Evolutionary conservation across 2,888 invertebrate species (phyloP).

Genomic region (Choristoneura rosaceana): DNA sequence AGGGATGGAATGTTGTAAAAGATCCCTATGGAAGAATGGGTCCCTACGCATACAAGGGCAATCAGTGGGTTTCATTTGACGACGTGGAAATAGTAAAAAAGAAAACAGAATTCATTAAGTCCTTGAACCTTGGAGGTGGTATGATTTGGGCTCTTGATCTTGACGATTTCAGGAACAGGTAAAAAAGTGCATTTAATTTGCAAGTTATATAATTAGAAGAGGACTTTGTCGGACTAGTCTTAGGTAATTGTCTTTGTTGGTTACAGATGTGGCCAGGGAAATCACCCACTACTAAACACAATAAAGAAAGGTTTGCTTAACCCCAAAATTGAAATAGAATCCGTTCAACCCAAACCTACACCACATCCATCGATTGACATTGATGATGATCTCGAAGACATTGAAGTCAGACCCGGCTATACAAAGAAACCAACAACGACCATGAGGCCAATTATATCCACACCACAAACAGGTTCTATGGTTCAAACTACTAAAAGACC

Average conservation of each 20-base stretch:
- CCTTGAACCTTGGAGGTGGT: slow-evolving; percentile 92
- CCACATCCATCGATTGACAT: slow-evolving; percentile 61
- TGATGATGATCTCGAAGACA: slow-evolving; percentile 75
- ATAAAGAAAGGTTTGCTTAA: slow-evolving; percentile 90
- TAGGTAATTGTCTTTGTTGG: not conserved
- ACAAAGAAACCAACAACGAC: slow-evolving; percentile 51
- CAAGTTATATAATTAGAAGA: not conserved
- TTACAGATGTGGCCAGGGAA: slow-evolving; percentile 90
- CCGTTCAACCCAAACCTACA: slow-evolving; percentile 48
- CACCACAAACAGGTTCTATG: slow-evolving; percentile 53
- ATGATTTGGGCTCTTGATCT: slow-evolving; percentile 97
- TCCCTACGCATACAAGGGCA: slow-evolving; percentile 94
- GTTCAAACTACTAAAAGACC: slow-evolving; percentile 61
- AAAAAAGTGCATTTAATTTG: slow-evolving; percentile 26
- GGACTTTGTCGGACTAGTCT: not conserved
- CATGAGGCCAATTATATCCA: slow-evolving; percentile 48
- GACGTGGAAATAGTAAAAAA: slow-evolving; percentile 91
- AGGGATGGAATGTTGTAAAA: slow-evolving; percentile 92
- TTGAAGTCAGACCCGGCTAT: slow-evolving; percentile 69
- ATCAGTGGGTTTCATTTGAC: slow-evolving; percentile 97
- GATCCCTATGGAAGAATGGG: slow-evolving; percentile 93
- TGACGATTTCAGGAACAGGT: slow-evolving; percentile 92
- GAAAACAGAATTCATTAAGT: slow-evolving; percentile 92
- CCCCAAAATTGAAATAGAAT: slow-evolving; percentile 57
- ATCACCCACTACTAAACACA: slow-evolving; percentile 92